Conservation (phyloP, 2,113 vertebrate genomes). For the Lontra canadensis region DNA sequence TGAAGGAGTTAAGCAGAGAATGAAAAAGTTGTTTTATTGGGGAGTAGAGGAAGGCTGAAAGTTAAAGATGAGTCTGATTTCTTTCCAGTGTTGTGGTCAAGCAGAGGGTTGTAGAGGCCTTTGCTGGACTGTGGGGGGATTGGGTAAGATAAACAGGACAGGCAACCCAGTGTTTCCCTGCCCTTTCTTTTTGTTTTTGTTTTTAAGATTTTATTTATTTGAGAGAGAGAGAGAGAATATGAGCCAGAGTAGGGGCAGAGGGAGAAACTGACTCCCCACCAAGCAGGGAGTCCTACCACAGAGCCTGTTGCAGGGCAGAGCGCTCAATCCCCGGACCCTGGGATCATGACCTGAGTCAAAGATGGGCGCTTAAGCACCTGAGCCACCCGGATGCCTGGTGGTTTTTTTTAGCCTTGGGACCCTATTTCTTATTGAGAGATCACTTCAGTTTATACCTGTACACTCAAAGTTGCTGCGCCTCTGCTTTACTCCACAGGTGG, state of each 20-base stretch:
- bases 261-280: not conserved
- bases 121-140: not conserved
- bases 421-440: not conserved
- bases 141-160: not conserved
- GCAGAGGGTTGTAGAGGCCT: not conserved
- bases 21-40: not conserved
- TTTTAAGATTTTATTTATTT: no score
- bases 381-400: not conserved
- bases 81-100: not conserved
- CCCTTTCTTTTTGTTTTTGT: not conserved
- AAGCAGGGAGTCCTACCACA: not conserved
- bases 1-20: not conserved
- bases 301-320: not conserved
- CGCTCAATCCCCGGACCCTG: not conserved
- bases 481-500: slow-evolving; percentile 81
- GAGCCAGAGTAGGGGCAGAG: not conserved
- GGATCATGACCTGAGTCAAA: not conserved
- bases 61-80: not conserved
- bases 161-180: not conserved
- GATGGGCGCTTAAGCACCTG: not conserved
- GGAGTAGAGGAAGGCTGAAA: not conserved
- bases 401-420: not conserved
- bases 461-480: not conserved
- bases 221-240: not conserved
- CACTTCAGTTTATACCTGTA: not conserved